A percentile compares a stretch with the other conserved stretches of the same genome.
These are phyloP conservation scores for Nibea albiflora DNA, from an alignment of 2,113 vertebrate genomes.

Conservation along the genomic window DNA sequence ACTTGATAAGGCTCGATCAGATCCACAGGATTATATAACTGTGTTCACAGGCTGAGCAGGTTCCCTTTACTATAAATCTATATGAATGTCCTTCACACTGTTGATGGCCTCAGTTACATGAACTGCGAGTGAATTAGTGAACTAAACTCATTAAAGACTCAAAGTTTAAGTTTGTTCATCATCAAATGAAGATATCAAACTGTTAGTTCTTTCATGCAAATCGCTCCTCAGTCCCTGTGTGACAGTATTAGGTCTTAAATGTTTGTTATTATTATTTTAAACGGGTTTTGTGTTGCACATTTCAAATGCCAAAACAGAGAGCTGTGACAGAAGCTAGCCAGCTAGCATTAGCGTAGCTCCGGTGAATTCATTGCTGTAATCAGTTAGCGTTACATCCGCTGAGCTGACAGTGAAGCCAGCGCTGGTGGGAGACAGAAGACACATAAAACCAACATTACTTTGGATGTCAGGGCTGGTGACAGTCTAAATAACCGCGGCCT, in stretches of 20 bases:
- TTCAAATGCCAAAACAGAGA: neutral
- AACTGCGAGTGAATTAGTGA: too few relatives aligned
- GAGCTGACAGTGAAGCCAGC: neutral
- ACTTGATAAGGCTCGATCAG: too few relatives aligned
- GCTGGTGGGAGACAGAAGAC: neutral
- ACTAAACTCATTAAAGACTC: too few relatives aligned
- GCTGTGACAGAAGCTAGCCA: conserved; percentile 30
- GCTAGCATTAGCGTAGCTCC: conserved; percentile 43
- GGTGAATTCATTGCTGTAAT: fast-evolving
- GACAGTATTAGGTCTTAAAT: fast-evolving
- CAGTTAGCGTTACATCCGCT: neutral
- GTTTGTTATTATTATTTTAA: too few relatives aligned
- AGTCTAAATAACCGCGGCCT: neutral
- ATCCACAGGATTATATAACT: neutral
- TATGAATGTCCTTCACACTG: neutral
- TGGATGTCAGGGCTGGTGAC: neutral
- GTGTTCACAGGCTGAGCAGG: neutral
- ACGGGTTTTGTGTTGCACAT: neutral
- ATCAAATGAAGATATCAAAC: neutral
- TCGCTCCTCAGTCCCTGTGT: fast-evolving
- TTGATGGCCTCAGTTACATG: too few relatives aligned
- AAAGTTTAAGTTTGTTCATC: neutral
- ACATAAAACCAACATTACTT: neutral
- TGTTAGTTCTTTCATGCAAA: fast-evolving
- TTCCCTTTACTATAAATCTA: neutral